A percentile compares a stretch with the other conserved stretches of the same genome.
phyloP scores from a whole-genome alignment of 2,888 invertebrate genomes.

The Idaea biselata region DNA sequence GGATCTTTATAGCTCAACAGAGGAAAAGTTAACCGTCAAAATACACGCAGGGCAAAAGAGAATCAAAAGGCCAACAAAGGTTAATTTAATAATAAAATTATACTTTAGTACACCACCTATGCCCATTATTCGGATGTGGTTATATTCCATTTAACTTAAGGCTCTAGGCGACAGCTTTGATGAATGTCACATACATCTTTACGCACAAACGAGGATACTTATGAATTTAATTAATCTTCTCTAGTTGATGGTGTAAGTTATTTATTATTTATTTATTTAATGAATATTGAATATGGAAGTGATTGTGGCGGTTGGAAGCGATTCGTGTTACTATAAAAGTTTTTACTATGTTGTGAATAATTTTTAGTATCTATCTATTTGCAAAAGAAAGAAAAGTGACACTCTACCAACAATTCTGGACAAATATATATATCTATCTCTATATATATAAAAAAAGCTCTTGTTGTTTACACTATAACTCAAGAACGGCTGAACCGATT shows the following conservation, averaged over 20 bases:
- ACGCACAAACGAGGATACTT: slow-evolving; percentile 17
- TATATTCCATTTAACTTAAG: slow-evolving; percentile 23
- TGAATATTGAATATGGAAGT: slow-evolving; percentile 9
- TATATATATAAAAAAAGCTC: too few species aligned
- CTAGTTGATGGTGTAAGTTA: slow-evolving; percentile 10
- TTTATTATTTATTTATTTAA: not conserved
- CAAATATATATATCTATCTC: too few species aligned
- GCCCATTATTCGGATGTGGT: slow-evolving; percentile 20
- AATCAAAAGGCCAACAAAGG: not conserved
- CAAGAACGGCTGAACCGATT: too few species aligned
- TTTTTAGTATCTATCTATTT: too few species aligned
- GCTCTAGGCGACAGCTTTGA: slow-evolving; percentile 12
- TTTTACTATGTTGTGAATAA: too few species aligned
- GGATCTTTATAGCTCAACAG: not conserved
- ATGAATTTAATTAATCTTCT: slow-evolving; percentile 22
- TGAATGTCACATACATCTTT: slow-evolving; percentile 16
- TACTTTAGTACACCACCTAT: not conserved
- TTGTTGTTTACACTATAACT: too few species aligned
- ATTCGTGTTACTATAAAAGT: too few species aligned
- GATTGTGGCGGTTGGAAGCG: slow-evolving; percentile 8
- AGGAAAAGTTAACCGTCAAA: not conserved
- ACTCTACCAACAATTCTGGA: too few species aligned
- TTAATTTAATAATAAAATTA: not conserved
- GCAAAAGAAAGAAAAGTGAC: too few species aligned
- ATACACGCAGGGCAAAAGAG: not conserved